Evolutionary conservation across 2,888 invertebrate species (phyloP), one percentile per base, ranked within the genome.

Genomic region (Galerucella calmariensis): DNA sequence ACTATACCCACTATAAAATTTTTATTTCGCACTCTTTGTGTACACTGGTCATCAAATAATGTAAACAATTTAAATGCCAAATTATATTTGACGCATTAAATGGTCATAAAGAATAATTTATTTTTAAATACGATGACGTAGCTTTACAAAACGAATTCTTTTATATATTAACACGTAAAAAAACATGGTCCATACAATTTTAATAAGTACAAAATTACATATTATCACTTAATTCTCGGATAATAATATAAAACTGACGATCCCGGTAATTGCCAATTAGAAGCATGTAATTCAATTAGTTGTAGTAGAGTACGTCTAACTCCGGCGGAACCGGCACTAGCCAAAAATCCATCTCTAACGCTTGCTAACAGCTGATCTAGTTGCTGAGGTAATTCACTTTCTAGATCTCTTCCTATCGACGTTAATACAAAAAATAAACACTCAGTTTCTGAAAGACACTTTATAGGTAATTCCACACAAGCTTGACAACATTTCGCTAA

Each of bases 211-310:
- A 27, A 56, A 62, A 62, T 20, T 27, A 70, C n/a, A 63, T 16
- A 56, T 35, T 51, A 74, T 85, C 81, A 88, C 78, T 88, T 88
- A 77, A 87, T 86, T 80, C 88, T 85, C 69, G 94, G 94, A 87
- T 94, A 94, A 88, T 97, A 97, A 88, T 97, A 97, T 73, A 95
- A 92, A 71, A 97, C 94, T 4, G 97, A 95, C 67, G 95, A 94
- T 72, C 96, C 95, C 24, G 96, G 94, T 79, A 97, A 90, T 86
- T 95, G 95, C 97, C 97, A 97, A 86, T 94, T 93, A 0, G 95
- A 94, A 1, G 97, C 96, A 87, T 95, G 95, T 73, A 97, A 90
- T 87, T 97, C 97, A 80, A 97, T 96, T 73, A 97, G 90, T 88
- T 97, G 97, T 77, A 97, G 90, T 74, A 97, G 89, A 2, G 95